Conservation (phyloP, 2,113 vertebrate species). For the Amphiprion ocellaris region DNA sequence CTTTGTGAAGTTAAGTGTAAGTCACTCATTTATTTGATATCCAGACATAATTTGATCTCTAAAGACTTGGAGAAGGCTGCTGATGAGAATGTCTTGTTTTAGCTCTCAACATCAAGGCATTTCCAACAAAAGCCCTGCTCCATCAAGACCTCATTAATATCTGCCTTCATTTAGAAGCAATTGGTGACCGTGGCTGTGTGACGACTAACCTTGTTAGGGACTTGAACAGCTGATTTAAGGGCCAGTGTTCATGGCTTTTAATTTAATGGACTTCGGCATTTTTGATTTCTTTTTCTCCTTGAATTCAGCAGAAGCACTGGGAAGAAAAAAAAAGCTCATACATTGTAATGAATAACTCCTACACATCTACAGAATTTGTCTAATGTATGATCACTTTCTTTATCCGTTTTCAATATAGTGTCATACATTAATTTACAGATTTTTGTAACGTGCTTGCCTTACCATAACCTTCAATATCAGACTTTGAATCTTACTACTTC, state of each 20-base stretch:
- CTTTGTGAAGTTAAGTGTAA: slow-evolving; percentile 73
- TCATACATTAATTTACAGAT: background rate
- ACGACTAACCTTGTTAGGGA: slow-evolving; percentile 70
- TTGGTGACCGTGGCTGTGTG: slow-evolving; percentile 66
- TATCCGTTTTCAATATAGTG: background rate
- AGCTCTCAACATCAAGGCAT: slow-evolving; percentile 74
- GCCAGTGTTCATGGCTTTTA: slow-evolving; percentile 18
- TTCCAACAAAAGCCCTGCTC: slow-evolving; percentile 62
- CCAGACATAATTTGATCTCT: slow-evolving; percentile 79
- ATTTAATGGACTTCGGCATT: slow-evolving; percentile 35
- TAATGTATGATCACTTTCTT: background rate
- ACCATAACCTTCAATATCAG: background rate
- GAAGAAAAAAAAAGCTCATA: background rate
- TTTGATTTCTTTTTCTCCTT: slow-evolving; percentile 1
- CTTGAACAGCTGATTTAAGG: slow-evolving; percentile 53
- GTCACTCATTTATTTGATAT: slow-evolving; percentile 78
- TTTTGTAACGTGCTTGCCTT: background rate
- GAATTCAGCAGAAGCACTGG: background rate
- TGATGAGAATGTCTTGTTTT: slow-evolving; percentile 72
- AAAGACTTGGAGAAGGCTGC: slow-evolving; percentile 68
- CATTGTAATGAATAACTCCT: background rate
- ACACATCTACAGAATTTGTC: no score
- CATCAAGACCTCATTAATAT: slow-evolving; percentile 77
- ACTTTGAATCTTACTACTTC: no score
- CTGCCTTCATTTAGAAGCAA: slow-evolving; percentile 62